phyloP scores from a whole-genome alignment of 2,888 invertebrate genomes.

The Drosophila mercatorum region DNA sequence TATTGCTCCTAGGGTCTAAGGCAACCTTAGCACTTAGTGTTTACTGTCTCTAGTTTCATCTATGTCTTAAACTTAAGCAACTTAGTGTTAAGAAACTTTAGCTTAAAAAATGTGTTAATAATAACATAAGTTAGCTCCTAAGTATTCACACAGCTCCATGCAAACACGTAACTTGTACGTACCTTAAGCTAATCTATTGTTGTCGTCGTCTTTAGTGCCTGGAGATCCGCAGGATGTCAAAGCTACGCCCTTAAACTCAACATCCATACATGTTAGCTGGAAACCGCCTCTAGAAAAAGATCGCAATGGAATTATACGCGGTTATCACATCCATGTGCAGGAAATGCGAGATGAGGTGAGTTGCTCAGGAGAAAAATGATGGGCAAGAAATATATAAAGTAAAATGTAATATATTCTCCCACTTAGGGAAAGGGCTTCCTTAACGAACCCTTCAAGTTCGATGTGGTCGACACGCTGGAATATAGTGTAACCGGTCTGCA shows the following conservation, averaged over 20 bases:
- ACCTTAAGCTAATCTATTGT: constrained; percentile 48
- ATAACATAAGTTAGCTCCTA: constrained; percentile 49
- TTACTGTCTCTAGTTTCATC: constrained; percentile 51
- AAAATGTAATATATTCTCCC: background rate
- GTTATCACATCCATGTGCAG: constrained; percentile 98
- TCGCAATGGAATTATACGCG: constrained; percentile 97
- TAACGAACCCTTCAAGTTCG: constrained; percentile 94
- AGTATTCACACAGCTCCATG: constrained; percentile 16
- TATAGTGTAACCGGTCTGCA: constrained; percentile 95
- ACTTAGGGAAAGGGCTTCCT: constrained; percentile 87
- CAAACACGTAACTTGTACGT: constrained; percentile 26
- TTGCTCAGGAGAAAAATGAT: background rate
- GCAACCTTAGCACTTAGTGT: constrained; percentile 56
- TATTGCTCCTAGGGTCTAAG: constrained; percentile 62
- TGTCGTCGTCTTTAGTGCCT: constrained; percentile 90
- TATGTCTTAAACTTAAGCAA: constrained; percentile 55
- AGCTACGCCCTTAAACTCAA: constrained; percentile 95
- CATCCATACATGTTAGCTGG: constrained; percentile 98
- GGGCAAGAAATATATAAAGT: background rate
- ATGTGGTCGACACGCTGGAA: constrained; percentile 93
- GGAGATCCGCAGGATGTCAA: constrained; percentile 98
- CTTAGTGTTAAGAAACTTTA: constrained; percentile 49
- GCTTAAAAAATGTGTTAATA: background rate
- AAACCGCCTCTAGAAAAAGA: constrained; percentile 96
- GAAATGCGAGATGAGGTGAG: constrained; percentile 93